These are phyloP conservation scores for Montipora capricornis DNA, from an alignment of 64 coral and sea anemone species.

Conservation along the genomic window DNA sequence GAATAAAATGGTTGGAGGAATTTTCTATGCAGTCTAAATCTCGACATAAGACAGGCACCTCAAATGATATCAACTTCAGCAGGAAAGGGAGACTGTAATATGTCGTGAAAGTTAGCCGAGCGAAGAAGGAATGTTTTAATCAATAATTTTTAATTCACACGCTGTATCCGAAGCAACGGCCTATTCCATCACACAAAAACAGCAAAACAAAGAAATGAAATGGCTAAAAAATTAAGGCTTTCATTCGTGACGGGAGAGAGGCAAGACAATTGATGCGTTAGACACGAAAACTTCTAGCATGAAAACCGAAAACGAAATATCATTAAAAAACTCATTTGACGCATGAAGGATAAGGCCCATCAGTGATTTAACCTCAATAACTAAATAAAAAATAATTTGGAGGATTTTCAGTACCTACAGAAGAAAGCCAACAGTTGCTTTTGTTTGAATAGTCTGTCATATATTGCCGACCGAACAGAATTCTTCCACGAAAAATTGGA, in stretches of 20 bases:
- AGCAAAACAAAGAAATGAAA: slow-evolving; percentile 40
- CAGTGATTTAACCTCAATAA: neutral
- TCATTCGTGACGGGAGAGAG: neutral
- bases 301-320: slow-evolving; percentile 8
- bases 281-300: neutral
- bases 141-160: neutral
- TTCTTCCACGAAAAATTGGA: neutral
- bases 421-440: slow-evolving; percentile 16
- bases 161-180: slow-evolving; percentile 13
- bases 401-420: neutral
- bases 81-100: neutral
- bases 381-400: neutral
- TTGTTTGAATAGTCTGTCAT: slow-evolving; percentile 13
- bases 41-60: neutral
- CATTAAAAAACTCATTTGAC: neutral
- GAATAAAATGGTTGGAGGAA: neutral
- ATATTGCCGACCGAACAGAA: slow-evolving; percentile 22
- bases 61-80: neutral
- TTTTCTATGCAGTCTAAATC: neutral
- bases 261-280: neutral
- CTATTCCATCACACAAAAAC: slow-evolving; percentile 8
- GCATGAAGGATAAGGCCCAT: neutral
- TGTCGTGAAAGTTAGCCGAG: neutral
- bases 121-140: neutral
- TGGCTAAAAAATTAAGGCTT: neutral